These are phyloP conservation scores for Coptotermes formosanus DNA, from an alignment of 1,140 invertebrate genomes.

Conservation along the genomic window DNA sequence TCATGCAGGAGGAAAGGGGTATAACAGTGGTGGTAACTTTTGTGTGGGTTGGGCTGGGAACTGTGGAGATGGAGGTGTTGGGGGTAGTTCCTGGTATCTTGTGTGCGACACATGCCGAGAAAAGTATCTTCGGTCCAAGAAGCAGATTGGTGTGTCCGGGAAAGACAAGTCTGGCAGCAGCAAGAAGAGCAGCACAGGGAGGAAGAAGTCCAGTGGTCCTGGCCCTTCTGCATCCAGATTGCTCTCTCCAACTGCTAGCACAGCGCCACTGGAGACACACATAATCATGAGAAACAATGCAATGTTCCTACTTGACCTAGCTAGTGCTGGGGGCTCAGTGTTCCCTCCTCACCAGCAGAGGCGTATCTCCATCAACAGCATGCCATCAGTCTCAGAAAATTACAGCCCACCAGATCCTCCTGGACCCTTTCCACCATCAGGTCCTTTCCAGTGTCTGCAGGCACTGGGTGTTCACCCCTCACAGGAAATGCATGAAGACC, in stretches of 20 bases:
- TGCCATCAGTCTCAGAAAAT: conserved; percentile 62
- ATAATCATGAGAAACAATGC: conserved; percentile 89
- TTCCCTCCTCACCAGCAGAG: conserved; percentile 21
- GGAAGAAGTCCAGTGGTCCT: conserved; percentile 26
- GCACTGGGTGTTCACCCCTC: conserved; percentile 62
- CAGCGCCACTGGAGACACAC: conserved; percentile 60
- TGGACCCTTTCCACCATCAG: conserved; percentile 59
- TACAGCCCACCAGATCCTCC: conserved; percentile 54
- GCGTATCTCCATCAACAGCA: conserved; percentile 31
- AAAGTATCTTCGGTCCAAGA: conserved; percentile 66
- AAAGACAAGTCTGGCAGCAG: conserved; percentile 39
- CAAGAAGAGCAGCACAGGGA: conserved; percentile 40
- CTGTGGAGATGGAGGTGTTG: conserved; percentile 83
- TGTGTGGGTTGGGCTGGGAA: conserved; percentile 85
- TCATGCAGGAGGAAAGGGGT: conserved; percentile 82
- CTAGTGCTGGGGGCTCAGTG: conserved; percentile 60
- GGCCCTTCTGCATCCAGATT: conserved; percentile 38
- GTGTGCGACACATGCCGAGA: conserved; percentile 87
- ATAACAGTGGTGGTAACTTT: conserved; percentile 81
- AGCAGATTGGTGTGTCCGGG: background rate
- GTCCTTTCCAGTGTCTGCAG: conserved; percentile 75
- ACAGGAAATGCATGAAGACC: conserved; percentile 51
- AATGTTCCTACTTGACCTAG: conserved; percentile 87
- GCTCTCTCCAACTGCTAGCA: conserved; percentile 37
- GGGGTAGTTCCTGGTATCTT: conserved; percentile 86